Percentiles rank a stretch among this genome's conserved stretches.
These are phyloP conservation scores for Pseudotriccus pelzelni DNA, from an alignment of 2,797 vertebrate genomes.

Conservation along the genomic window DNA sequence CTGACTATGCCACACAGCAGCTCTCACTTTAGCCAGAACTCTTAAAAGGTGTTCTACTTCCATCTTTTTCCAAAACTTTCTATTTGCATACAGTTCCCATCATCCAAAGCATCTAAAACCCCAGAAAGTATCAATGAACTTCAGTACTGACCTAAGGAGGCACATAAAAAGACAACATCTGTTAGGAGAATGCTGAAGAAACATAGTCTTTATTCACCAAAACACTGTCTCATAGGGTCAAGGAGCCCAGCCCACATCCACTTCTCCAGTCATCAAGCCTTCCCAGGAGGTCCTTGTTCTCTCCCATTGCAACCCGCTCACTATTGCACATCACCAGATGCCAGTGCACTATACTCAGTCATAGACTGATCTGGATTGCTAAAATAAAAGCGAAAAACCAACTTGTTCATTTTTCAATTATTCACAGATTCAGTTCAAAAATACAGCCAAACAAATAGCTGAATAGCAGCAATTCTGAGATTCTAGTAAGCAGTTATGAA, in stretches of 20 bases:
- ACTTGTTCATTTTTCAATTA: not conserved
- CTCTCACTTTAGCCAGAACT: not conserved
- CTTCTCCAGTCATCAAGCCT: not conserved
- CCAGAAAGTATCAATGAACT: not conserved
- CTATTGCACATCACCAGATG: not conserved
- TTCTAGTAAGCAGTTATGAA: not conserved
- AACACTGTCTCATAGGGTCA: not conserved
- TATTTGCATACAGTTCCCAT: not conserved
- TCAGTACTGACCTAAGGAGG: not conserved
- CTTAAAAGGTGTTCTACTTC: not conserved
- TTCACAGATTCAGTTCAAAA: not conserved
- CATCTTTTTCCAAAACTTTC: not conserved
- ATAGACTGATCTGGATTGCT: not conserved
- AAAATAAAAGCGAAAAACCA: not conserved
- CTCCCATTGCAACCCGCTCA: not conserved
- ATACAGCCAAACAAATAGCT: not conserved
- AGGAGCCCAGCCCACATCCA: accelerated
- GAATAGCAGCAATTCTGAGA: not conserved
- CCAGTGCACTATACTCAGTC: not conserved
- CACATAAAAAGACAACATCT: not conserved
- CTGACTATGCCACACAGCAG: not conserved
- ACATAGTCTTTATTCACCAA: not conserved
- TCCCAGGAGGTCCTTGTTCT: not conserved
- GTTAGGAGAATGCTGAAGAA: not conserved
- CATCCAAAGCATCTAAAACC: not conserved